Base-by-base conservation (phyloP, 92 coral and sea anemone genomes). In the Actinostola sp. region DNA sequence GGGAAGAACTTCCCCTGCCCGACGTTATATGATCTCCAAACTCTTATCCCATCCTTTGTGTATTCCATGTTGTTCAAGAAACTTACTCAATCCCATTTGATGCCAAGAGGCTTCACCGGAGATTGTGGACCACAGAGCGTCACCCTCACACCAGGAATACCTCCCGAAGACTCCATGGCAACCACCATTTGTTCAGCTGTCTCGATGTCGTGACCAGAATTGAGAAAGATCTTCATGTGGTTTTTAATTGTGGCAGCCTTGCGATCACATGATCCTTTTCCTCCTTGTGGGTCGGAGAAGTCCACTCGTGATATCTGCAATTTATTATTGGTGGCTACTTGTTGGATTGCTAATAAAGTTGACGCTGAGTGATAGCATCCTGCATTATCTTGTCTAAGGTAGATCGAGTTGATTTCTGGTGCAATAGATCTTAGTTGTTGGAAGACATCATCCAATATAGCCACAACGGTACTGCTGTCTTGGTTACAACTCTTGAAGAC, bases 261-360 rank as follows among this genome's bases (percentile, higher is more conserved):
- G 15, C 88, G 67, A 52, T 83, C 88, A 61, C 88, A 83, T 27
- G 83, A 57, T 14, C 83, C 83, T 69, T 83, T 83, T 17, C 88
- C 79, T 20, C 72, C 88, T 59, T 83, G 83, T 6, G 88, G 88
- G 39, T 76, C 88, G 31, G 82, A 83, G 26, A 76, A 83, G 70
- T 83, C 83, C 56, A 62, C n/a, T 12, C 71, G 24, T 6, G 45
- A 8, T 15, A 70, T 25, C 48, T 39, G 32, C 14, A 71, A 21
- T 28, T 63, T 49, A 44, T 79, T 17, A 64, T 46, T 53, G 51
- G 27, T 60, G 15, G 77, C 65, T 0, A 70, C 61, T 59, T 48
- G 17, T 4, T 79, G 14, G 64, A 70, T 20, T 2, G 58, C 25
- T 0, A 77, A 42, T 57, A 79, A 24, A 14, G 57, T 39, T 31